Base-by-base conservation (phyloP, 2,797 vertebrate species). In the Gymnothorax reevesii region DNA sequence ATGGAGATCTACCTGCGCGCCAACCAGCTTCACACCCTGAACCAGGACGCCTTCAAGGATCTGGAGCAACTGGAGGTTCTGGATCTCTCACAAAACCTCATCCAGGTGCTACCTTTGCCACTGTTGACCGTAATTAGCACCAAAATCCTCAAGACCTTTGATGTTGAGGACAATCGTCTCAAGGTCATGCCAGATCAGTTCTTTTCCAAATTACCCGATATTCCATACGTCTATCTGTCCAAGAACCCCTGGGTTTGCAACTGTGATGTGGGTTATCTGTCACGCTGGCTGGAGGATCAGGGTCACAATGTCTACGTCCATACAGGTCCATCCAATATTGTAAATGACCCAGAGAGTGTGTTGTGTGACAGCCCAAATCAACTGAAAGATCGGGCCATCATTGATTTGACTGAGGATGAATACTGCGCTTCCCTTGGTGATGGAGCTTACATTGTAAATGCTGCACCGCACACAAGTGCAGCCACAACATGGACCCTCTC, bases 201-300 rank as follows among this genome's bases (percentile, higher is more conserved):
- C 92, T 96, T 96, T 89, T 88, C 62, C 6, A 79, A 71, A 7
- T 94, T 93, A 83, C 83, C 89, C 27, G 92, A 94, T 0, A 88
- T 96, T 59, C 94, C 93, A 0, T 96, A 91, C 57, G 93, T 96
- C 8, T 95, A 12, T 90, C 91, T 96, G 80, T 94, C 95, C 22
- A 88, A 84, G 85, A 96, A 96, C 88, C 92, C 88, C 33, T 96
- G 95, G 95, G 57, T 83, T 20, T 96, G 95, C 89, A 91, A 55
- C 88, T 96, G 95, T 49, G 83, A 92, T 42, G 89, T 94, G 0
- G 17, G 1, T 33, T 96, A 96, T 88, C 85, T 96, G 17, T 64
- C 33, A 27, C 0, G 0, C 0, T 96, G 93, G 88, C 85, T 96
- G 0, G 57, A 89, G 0, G 89, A 94, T 0, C 89, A 94, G 9